Evolutionary conservation across 2,797 vertebrate species (phyloP).

Genomic region (Schizopygopsis pylzovi): DNA sequence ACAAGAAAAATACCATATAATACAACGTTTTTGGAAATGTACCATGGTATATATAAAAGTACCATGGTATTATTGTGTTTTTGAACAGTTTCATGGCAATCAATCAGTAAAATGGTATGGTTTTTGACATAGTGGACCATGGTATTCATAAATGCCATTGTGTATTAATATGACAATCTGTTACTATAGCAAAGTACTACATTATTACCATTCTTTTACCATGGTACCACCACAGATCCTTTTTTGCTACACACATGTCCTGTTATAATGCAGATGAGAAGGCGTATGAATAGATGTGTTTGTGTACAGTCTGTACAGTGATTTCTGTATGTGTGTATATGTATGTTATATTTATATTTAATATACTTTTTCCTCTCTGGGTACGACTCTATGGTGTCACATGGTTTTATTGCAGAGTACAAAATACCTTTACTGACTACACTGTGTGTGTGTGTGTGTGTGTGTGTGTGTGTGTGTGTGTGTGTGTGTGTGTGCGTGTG

Average conservation of each 20-base stretch:
- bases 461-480: no score
- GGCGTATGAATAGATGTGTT: slow-evolving; percentile 41
- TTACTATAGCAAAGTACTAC: background rate
- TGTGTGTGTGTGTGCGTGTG: no score
- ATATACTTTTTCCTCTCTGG: slow-evolving; percentile 77
- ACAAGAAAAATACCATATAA: background rate
- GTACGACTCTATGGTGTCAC: slow-evolving; percentile 68
- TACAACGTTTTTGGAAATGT: background rate
- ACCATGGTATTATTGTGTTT: background rate
- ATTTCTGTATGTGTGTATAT: slow-evolving; percentile 57
- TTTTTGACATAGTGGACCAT: no score
- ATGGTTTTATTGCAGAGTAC: slow-evolving; percentile 67
- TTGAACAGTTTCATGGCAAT: background rate
- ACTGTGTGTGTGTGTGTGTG: no score
- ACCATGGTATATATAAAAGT: background rate
- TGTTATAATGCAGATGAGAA: background rate
- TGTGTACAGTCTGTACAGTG: slow-evolving; percentile 49
- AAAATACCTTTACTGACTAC: slow-evolving; percentile 55
- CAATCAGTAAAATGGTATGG: no score
- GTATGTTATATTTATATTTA: slow-evolving; percentile 83
- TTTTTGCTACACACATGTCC: background rate
- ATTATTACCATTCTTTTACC: background rate
- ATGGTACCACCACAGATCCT: background rate
- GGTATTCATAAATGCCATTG: background rate
- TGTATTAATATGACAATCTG: background rate